Conservation (phyloP, 2,113 vertebrate genomes). For the Labeo rohita region DNA sequence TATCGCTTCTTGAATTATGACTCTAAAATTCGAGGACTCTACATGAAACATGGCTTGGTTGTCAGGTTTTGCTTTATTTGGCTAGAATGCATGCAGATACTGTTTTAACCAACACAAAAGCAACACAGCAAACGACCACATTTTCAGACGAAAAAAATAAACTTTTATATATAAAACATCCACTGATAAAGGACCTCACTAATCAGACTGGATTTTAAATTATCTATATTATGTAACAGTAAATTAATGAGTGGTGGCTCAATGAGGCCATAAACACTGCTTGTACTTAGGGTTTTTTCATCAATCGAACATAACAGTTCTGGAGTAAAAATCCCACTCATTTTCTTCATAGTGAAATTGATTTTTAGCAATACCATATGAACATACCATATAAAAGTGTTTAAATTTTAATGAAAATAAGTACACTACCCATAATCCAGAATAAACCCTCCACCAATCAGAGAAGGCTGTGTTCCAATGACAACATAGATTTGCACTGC, state of each 20-base stretch:
- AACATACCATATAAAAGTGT: not conserved
- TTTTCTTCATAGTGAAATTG: not conserved
- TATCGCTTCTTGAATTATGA: not conserved
- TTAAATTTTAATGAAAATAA: not conserved
- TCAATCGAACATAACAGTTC: not conserved
- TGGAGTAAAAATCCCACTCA: not conserved
- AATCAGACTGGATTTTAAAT: not conserved
- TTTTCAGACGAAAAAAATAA: not conserved
- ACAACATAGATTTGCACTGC: not conserved
- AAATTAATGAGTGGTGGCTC: not conserved
- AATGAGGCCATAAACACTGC: not conserved
- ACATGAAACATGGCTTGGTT: not conserved
- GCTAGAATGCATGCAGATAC: conserved; percentile 26
- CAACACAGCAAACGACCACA: not conserved
- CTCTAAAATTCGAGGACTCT: not conserved
- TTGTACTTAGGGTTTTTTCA: not conserved
- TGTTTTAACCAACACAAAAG: conserved; percentile 15
- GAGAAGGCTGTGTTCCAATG: not conserved
- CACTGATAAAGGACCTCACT: not conserved
- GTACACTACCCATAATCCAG: not conserved
- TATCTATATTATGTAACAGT: not conserved
- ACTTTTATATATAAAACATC: not conserved
- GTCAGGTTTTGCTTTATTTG: conserved; percentile 39
- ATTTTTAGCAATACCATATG: not conserved
- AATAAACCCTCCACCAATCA: not conserved